Conservation (phyloP, 1,140 invertebrate species). For the Caerostris extrusa region DNA sequence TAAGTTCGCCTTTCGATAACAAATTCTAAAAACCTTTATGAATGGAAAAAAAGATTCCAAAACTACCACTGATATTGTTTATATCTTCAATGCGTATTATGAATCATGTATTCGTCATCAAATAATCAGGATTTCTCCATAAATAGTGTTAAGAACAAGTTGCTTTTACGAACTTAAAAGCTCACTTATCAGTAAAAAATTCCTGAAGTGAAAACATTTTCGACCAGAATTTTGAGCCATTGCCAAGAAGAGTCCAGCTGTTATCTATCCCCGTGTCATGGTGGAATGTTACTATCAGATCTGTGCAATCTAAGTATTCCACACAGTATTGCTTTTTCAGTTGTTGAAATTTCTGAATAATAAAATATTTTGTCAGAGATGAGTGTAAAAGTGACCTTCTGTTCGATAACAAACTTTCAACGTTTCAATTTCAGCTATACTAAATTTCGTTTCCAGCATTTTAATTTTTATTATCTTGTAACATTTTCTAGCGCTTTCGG, state of each 20-base stretch:
- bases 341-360: too few species aligned
- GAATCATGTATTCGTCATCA: not conserved
- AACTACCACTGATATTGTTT: not conserved
- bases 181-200: not conserved
- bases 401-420: too few species aligned
- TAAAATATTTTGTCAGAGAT: too few species aligned
- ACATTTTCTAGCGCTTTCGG: too few species aligned
- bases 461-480: too few species aligned
- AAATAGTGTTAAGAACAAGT: not conserved
- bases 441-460: too few species aligned
- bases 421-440: too few species aligned
- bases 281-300: not conserved
- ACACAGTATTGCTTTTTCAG: too few species aligned
- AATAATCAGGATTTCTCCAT: not conserved
- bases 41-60: not conserved
- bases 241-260: slow-evolving; percentile 29
- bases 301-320: too few species aligned
- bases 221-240: not conserved
- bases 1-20: not conserved
- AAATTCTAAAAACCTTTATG: not conserved
- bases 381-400: too few species aligned
- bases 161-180: not conserved
- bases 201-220: not conserved
- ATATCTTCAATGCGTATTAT: not conserved
- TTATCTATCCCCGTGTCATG: not conserved